Percentiles rank a stretch among this genome's conserved stretches.
Conservation (phyloP, 2,797 vertebrate species). For the Chiloscyllium punctatum region DNA sequence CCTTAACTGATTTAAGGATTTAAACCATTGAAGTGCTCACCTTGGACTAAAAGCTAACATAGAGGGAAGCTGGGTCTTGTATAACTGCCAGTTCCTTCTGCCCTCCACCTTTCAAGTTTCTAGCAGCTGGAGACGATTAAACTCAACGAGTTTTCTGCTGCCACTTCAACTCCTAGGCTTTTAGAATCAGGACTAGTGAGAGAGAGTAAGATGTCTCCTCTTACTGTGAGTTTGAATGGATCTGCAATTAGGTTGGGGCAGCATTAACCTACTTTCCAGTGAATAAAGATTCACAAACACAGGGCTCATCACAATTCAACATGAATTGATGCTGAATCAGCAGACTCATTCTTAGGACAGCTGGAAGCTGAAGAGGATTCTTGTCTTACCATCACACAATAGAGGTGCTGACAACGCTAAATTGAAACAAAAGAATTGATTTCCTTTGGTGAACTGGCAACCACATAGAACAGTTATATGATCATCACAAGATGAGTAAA, state of each 20-base stretch:
- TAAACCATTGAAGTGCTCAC: neutral
- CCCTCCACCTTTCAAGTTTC: neutral
- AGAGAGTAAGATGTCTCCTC: neutral
- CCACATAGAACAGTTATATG: neutral
- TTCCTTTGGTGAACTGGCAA: neutral
- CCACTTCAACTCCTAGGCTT: neutral
- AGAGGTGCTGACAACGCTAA: no score
- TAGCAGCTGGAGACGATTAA: neutral
- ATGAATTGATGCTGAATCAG: neutral
- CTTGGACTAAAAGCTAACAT: neutral
- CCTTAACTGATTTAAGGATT: neutral
- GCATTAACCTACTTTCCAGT: neutral
- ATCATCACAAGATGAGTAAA: neutral
- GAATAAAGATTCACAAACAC: neutral
- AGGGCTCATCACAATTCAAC: neutral
- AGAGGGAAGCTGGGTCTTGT: neutral
- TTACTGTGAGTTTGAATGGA: neutral
- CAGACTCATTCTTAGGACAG: neutral
- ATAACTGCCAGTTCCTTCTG: neutral
- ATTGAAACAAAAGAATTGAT: neutral
- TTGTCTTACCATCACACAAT: no score
- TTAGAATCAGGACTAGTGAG: neutral
- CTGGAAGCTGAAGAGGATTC: neutral
- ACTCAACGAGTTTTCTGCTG: neutral
- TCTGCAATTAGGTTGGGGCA: neutral